phyloP scores from a whole-genome alignment of 2,888 invertebrate species.

The Leucophenga montana region DNA sequence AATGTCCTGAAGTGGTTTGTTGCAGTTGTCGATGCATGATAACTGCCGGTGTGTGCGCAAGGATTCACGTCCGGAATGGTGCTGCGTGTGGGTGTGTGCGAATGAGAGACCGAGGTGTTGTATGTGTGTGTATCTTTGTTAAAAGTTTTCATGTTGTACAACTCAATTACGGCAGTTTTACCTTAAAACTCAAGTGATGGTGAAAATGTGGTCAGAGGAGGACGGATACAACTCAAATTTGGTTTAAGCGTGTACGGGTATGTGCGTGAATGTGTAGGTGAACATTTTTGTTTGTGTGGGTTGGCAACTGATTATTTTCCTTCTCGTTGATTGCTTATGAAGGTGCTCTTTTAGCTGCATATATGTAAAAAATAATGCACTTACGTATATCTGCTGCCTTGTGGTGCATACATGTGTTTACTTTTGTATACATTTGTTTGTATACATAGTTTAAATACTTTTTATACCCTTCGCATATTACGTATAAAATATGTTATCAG shows the following conservation, averaged over 20 bases:
- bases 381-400: neutral
- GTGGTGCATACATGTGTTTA: no score
- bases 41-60: conserved; percentile 49
- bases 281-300: neutral
- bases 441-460: no score
- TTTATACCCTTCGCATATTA: no score
- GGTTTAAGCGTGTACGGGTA: neutral
- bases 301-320: neutral
- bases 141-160: conserved; percentile 10
- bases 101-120: neutral
- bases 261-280: neutral
- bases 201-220: neutral
- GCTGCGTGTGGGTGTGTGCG: neutral
- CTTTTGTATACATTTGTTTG: no score
- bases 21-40: conserved; percentile 54
- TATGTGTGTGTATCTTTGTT: neutral
- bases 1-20: conserved; percentile 42
- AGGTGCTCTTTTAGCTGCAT: neutral
- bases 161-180: conserved; percentile 12
- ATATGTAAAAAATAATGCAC: neutral
- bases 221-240: no score
- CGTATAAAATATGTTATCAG: no score
- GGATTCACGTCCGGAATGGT: neutral
- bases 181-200: conserved; percentile 10
- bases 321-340: neutral